Evolutionary conservation across 2,797 vertebrate genomes (phyloP), one percentile per base, ranked within the genome.

Genomic region (Tauraco hartlaubi): DNA sequence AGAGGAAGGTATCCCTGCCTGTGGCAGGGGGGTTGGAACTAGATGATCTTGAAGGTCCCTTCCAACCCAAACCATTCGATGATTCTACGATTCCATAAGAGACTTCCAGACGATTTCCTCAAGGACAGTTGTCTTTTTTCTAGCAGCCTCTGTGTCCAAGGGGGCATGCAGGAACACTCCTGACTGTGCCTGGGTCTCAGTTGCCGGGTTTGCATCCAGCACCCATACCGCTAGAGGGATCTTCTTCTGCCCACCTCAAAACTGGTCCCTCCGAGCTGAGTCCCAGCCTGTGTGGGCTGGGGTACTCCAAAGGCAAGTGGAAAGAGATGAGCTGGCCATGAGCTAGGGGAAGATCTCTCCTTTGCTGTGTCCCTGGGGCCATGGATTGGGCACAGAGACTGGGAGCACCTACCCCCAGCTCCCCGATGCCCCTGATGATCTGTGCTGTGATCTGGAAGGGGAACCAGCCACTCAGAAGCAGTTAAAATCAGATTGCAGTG

Each of bases 401-500:
- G 9, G 69, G 13, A 94, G 31, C 7, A 9, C 78, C 51, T 59
- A 55, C 39, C 49, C 41, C 44, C 46, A 75, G 76, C 85, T 78
- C 58, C 11, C 8, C 54, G 41, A 71, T 23, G 78, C 33, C 91
- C 22, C 64, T 67, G 49, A 25, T 90, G 35, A 33, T 92, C 90
- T 84, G 37, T 87, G 88, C 80, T 0, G 0, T 89, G 90, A 92
- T 81, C 88, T 92, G 84, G 80, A 96, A 93, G 31, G 46, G 67
- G 5, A 94, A 33, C 39, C 87, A 95, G 46, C 75, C 90, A 81
- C 88, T 96, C 52, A 0, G 76, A 94, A 96, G 74, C 7, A 12
- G 84, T 94, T 97, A 95, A 83, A 69, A 85, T 95, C 92, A 94
- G 62, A 61, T 6, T 84, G 75, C 43, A 89, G 69, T 9, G 29